phyloP scores from a whole-genome alignment of 1,140 invertebrate genomes.

The Ceratina calcarata region DNA sequence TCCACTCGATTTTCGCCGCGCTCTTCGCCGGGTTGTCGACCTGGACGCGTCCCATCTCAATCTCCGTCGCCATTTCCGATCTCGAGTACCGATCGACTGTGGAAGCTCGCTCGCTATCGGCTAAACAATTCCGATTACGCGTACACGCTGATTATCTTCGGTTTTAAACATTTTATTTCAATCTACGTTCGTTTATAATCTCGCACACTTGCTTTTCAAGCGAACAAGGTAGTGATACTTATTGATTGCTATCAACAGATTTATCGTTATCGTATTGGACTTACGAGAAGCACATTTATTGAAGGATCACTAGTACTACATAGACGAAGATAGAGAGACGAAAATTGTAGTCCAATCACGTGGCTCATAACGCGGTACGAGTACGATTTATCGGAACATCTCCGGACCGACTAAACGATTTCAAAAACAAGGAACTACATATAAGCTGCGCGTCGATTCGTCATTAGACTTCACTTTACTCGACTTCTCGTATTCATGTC shows the following conservation, averaged over 20 bases:
- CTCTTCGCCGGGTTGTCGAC: conserved; percentile 44
- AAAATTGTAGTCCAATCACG: too few species aligned
- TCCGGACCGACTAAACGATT: neutral
- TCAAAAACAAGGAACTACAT: neutral
- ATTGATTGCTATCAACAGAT: neutral
- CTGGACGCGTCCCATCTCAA: conserved; percentile 54
- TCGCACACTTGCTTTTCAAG: too few species aligned
- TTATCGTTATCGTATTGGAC: too few species aligned
- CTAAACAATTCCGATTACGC: too few species aligned
- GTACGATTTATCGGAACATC: neutral
- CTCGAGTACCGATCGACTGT: neutral
- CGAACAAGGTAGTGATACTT: neutral
- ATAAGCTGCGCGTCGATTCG: conserved; percentile 1
- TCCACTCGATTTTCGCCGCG: conserved; percentile 69
- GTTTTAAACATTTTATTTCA: too few species aligned
- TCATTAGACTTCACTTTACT: neutral
- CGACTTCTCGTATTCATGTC: neutral
- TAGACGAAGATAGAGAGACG: too few species aligned
- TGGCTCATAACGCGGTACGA: neutral
- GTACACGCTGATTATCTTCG: too few species aligned
- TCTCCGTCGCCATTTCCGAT: conserved; percentile 40
- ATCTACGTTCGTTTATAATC: too few species aligned
- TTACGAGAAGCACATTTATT: too few species aligned
- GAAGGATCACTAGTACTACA: neutral
- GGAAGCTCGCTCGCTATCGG: too few species aligned